Percentiles rank a stretch among this genome's conserved stretches.
These are phyloP conservation scores for Struthidea cinerea DNA, from an alignment of 2,113 vertebrate genomes.

Conservation along the genomic window DNA sequence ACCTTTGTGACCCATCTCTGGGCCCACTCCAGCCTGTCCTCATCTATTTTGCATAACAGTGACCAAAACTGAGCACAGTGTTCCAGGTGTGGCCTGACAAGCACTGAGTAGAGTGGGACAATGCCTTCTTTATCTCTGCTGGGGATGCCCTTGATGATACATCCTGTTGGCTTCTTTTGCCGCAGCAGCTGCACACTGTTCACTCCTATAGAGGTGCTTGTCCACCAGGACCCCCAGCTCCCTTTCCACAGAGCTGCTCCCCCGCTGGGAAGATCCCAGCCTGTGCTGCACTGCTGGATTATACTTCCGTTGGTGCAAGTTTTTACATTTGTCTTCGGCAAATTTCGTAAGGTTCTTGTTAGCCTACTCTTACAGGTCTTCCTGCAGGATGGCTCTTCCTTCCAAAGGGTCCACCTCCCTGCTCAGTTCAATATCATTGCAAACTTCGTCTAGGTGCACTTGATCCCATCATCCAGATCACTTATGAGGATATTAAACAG, in stretches of 20 bases:
- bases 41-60: background rate
- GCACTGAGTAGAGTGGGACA: background rate
- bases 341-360: background rate
- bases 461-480: background rate
- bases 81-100: background rate
- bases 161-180: background rate
- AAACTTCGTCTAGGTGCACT: background rate
- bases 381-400: background rate
- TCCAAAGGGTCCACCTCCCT: background rate
- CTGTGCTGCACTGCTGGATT: background rate
- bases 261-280: background rate
- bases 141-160: background rate
- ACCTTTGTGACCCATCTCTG: background rate
- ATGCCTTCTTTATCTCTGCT: background rate
- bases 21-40: background rate
- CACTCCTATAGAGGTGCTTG: background rate
- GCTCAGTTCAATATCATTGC: background rate
- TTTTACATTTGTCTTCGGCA: background rate
- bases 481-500: background rate
- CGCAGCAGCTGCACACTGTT: background rate
- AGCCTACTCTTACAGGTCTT: background rate
- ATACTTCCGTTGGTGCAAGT: background rate
- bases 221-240: background rate
- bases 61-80: background rate
- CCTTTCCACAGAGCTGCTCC: background rate